Conservation (phyloP, 2,797 vertebrate genomes). For the Phrynocephalus vlangalii region DNA sequence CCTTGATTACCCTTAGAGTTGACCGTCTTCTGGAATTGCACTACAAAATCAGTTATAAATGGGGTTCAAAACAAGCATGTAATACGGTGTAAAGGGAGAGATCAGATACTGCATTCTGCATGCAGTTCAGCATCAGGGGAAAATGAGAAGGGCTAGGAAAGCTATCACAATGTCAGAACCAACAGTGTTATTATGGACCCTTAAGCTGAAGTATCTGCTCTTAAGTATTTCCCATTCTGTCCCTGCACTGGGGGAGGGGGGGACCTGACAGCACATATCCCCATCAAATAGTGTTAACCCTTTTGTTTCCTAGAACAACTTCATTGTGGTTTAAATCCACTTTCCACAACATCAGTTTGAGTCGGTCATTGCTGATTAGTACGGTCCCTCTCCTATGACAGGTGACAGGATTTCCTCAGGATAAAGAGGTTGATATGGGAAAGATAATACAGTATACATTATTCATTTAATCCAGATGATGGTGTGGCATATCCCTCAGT, state of each 20-base stretch:
- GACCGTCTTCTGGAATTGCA: not conserved
- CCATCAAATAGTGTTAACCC: too few species aligned
- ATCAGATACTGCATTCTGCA: too few species aligned
- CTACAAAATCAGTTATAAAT: not conserved
- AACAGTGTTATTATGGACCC: not conserved
- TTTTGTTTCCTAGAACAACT: too few species aligned
- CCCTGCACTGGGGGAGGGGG: not conserved
- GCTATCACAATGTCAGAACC: not conserved
- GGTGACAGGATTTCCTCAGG: not conserved
- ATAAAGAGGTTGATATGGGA: not conserved
- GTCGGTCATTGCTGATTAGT: too few species aligned
- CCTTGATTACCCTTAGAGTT: not conserved
- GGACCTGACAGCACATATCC: too few species aligned
- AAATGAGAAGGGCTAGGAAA: not conserved
- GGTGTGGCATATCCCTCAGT: too few species aligned
- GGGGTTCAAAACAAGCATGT: not conserved
- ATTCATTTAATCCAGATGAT: too few species aligned
- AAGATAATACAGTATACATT: too few species aligned
- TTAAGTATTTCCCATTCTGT: not conserved
- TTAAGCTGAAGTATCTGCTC: not conserved
- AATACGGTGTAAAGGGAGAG: not conserved
- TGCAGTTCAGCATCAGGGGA: too few species aligned
- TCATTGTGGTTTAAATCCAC: too few species aligned
- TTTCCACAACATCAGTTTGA: not conserved
- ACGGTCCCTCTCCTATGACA: not conserved